Evolutionary conservation across 2,888 invertebrate genomes (phyloP).

Genomic region (Calephelis perditalis): DNA sequence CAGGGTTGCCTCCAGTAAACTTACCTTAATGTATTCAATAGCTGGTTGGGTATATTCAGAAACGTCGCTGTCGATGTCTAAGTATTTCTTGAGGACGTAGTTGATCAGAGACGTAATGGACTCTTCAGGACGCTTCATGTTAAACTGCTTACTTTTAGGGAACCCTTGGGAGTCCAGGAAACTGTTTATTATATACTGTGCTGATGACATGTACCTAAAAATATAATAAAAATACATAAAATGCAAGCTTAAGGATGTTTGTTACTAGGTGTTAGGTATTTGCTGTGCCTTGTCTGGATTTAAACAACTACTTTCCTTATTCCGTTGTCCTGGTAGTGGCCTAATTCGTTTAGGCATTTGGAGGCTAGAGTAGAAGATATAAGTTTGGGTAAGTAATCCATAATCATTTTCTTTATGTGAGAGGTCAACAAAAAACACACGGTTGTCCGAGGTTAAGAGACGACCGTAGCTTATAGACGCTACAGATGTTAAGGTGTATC

Average conservation of each 20-base stretch:
- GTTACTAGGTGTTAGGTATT: too few relatives aligned
- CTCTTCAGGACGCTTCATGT: conserved; percentile 82
- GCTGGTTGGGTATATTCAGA: conserved; percentile 86
- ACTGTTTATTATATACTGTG: conserved; percentile 84
- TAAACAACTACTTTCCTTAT: too few relatives aligned
- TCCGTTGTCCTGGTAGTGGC: too few relatives aligned
- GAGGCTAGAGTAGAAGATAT: too few relatives aligned
- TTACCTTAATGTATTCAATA: conserved; percentile 82
- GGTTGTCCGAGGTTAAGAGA: too few relatives aligned
- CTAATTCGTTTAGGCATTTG: too few relatives aligned
- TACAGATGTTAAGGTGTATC: too few relatives aligned
- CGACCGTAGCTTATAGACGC: too few relatives aligned
- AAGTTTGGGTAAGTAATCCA: too few relatives aligned
- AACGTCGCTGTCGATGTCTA: conserved; percentile 85
- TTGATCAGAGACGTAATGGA: conserved; percentile 84
- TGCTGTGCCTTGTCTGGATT: neutral
- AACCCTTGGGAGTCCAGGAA: conserved; percentile 87
- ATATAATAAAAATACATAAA: neutral
- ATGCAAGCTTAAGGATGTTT: too few relatives aligned
- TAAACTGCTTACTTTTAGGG: conserved; percentile 83
- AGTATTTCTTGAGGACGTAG: conserved; percentile 82
- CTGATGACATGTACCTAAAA: conserved; percentile 82
- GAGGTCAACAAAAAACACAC: too few relatives aligned
- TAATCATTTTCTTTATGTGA: too few relatives aligned
- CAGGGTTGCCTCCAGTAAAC: conserved; percentile 9